Percentiles rank a stretch among this genome's conserved stretches.
phyloP scores from a whole-genome alignment of 2,113 vertebrate species.

The Perognathus longimembris region DNA sequence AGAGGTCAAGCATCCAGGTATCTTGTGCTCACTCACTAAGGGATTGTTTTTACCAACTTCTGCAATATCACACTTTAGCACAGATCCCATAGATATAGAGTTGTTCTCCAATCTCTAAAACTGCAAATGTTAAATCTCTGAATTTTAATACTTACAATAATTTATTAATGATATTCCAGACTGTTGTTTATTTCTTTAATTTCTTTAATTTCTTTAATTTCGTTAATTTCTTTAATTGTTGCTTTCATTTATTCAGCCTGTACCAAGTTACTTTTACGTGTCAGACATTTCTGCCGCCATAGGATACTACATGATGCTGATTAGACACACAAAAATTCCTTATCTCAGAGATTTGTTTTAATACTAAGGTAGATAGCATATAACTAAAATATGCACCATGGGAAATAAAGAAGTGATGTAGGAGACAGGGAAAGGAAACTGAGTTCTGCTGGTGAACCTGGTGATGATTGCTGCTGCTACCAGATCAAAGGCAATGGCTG shows the following conservation, averaged over 20 bases:
- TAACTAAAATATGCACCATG: neutral
- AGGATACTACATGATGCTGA: neutral
- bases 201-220: too few relatives aligned
- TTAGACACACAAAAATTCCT: neutral
- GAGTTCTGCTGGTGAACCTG: neutral
- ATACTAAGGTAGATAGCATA: neutral
- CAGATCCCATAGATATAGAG: too few relatives aligned
- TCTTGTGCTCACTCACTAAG: neutral
- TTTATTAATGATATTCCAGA: neutral
- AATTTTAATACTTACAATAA: neutral
- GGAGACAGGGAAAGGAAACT: neutral
- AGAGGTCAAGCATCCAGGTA: neutral
- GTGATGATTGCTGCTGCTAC: neutral
- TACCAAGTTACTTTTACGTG: neutral
- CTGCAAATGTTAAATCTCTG: neutral
- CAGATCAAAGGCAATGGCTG: neutral
- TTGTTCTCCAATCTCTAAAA: neutral
- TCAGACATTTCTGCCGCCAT: neutral
- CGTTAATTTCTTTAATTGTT: neutral
- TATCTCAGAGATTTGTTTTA: constrained; percentile 9
- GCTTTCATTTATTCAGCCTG: neutral
- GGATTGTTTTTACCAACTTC: neutral
- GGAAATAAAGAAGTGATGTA: neutral
- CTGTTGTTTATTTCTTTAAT: neutral
- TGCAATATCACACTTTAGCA: neutral